Percentiles rank a stretch among this genome's conserved stretches.
Evolutionary conservation across 2,888 invertebrate genomes (phyloP).

Genomic region (Drosophila nigricruria): DNA sequence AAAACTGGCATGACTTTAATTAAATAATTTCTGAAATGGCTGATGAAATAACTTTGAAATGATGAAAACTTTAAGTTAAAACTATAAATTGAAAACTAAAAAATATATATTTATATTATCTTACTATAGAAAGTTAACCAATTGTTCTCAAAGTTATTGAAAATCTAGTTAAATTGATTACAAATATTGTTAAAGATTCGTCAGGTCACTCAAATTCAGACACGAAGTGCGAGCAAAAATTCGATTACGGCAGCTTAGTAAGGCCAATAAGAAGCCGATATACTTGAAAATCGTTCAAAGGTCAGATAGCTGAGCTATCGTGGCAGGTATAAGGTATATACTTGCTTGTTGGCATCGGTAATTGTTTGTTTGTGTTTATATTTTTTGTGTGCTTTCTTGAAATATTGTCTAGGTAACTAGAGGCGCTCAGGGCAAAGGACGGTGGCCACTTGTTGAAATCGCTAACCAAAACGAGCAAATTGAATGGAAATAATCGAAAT

Average conservation of each 20-base stretch:
- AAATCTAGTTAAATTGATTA: not conserved
- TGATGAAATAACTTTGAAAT: not conserved
- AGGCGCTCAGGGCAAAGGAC: not conserved
- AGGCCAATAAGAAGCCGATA: constrained; percentile 20
- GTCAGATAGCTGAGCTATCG: constrained; percentile 3
- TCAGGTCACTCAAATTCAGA: not conserved
- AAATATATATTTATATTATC: not conserved
- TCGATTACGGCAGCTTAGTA: constrained; percentile 23
- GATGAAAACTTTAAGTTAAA: not conserved
- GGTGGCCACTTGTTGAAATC: constrained; percentile 47
- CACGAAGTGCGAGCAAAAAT: constrained; percentile 6
- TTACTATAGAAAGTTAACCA: not conserved
- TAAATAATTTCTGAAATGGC: not conserved
- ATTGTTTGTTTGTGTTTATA: constrained; percentile 58
- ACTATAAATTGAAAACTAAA: not conserved
- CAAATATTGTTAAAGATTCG: not conserved
- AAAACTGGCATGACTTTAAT: constrained; percentile 23
- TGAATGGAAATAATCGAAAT: constrained; percentile 60
- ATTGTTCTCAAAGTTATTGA: not conserved
- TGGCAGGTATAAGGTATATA: not conserved
- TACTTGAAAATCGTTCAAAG: constrained; percentile 5
- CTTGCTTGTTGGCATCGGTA: constrained; percentile 22
- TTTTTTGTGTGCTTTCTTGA: constrained; percentile 31
- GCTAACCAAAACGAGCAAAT: constrained; percentile 46
- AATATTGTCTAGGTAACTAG: constrained; percentile 42